Evolutionary conservation across 2,888 invertebrate genomes (phyloP), one percentile per base, ranked within the genome.

Genomic region (Timema cristinae): DNA sequence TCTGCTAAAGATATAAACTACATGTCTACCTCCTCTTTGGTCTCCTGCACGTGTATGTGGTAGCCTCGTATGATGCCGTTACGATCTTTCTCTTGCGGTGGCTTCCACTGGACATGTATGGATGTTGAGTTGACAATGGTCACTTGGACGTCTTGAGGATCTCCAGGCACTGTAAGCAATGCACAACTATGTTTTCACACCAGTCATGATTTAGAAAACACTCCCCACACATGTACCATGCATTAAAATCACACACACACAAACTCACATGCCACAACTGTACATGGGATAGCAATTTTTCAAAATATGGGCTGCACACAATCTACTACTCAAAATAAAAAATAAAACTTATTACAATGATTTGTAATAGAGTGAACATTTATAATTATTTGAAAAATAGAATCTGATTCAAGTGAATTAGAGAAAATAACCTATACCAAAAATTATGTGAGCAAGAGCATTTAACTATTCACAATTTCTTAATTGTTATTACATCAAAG

Each of bases 21-120:
- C 32, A 32, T 32, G 1, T 32, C 32, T 47, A 93, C 94, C 88
- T 93, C 92, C 81, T 93, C 91, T 79, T 91, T 89, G 67, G 93
- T 88, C 86, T 96, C 95, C 82, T 96, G 95, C 2, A 95, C 92
- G 81, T 97, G 95, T 72, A 99, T 94, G 82, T 98, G 97, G 84
- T 98, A 99, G 49, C 98, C 98, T 74, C 97, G 88, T 77, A 99
- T 97, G 77, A 97, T 92, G 67, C 98, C 98, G 81, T 98, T 96
- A 75, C 94, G 90, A 79, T 97, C 96, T 79, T 94, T 93, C 77
- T 92, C 91, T 73, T 89, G 87, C 0, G 98, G 99, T 8, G 95
- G 93, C 80, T 94, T 92, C 99, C 99, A 99, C 75, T 91, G 89
- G 69, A 98, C 95, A 82, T 91, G 91, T 77, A 98, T 91, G 54